phyloP scores from a whole-genome alignment of 2,797 vertebrate species.

The Galagoides demidoff region DNA sequence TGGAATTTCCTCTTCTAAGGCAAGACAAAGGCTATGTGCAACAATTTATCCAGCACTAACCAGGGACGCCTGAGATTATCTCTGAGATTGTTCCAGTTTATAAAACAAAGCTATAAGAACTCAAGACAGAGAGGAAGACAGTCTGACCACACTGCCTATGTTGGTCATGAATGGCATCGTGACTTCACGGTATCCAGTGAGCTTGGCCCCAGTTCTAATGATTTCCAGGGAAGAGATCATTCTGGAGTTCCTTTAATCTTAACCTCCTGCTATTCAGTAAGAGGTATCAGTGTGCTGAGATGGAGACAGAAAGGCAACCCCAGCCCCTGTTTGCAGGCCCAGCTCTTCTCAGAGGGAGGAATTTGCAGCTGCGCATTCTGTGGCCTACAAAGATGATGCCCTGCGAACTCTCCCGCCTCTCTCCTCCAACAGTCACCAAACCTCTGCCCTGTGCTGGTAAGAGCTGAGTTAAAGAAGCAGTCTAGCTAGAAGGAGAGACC shows the following conservation, averaged over 20 bases:
- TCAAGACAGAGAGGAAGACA: neutral
- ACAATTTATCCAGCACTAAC: constrained; percentile 1
- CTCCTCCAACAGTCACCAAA: neutral
- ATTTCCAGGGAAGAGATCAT: neutral
- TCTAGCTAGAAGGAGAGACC: neutral
- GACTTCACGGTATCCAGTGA: neutral
- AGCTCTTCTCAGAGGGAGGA: neutral
- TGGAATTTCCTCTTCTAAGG: constrained; percentile 8
- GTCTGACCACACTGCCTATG: neutral
- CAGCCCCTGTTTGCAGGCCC: neutral
- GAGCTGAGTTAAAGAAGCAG: neutral
- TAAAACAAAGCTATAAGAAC: constrained; percentile 29
- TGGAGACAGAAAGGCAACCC: neutral
- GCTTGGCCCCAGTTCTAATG: neutral
- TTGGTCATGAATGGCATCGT: neutral
- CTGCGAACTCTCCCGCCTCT: neutral
- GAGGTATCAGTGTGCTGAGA: neutral
- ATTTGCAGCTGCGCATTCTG: neutral
- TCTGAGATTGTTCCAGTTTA: neutral
- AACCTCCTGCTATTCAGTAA: neutral
- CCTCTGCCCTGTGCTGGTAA: neutral
- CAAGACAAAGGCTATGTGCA: neutral
- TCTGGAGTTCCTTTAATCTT: neutral
- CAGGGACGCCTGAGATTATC: neutral
- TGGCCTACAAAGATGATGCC: neutral